A percentile compares a stretch with the other conserved stretches of the same genome.
phyloP scores from a whole-genome alignment of 2,113 vertebrate genomes.

The Clarias gariepinus region DNA sequence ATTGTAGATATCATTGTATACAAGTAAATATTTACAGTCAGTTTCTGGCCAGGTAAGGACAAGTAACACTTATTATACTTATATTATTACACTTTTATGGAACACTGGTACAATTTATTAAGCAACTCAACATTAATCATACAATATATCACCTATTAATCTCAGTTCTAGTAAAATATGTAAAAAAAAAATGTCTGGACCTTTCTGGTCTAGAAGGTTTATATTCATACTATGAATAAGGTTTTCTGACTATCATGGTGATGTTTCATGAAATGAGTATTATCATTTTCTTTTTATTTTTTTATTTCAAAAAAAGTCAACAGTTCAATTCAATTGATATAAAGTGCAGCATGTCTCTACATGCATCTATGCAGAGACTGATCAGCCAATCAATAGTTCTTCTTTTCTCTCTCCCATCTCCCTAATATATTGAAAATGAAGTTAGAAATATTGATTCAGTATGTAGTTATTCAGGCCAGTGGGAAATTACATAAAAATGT shows the following conservation, averaged over 20 bases:
- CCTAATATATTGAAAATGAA: slow-evolving; percentile 80
- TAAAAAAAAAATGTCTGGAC: too few relatives aligned
- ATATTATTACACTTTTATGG: slow-evolving; percentile 59
- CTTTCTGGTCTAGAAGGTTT: not conserved
- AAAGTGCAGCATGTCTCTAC: slow-evolving; percentile 61
- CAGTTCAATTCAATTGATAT: slow-evolving; percentile 50
- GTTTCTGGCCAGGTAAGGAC: not conserved
- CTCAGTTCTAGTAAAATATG: not conserved
- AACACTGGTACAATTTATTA: not conserved
- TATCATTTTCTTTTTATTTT: slow-evolving; percentile 60
- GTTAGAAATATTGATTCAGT: slow-evolving; percentile 78
- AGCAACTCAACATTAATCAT: not conserved
- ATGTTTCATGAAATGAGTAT: slow-evolving; percentile 56
- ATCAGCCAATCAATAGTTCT: slow-evolving; percentile 73
- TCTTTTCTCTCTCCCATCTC: slow-evolving; percentile 67
- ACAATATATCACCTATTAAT: not conserved
- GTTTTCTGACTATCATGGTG: slow-evolving; percentile 25
- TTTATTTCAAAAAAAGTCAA: slow-evolving; percentile 58
- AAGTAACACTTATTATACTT: slow-evolving; percentile 50
- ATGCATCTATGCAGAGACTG: slow-evolving; percentile 62
- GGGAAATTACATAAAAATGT: slow-evolving; percentile 79
- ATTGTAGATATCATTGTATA: not conserved
- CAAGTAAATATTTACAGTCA: not conserved
- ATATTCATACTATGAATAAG: slow-evolving; percentile 20
- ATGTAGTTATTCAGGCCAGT: slow-evolving; percentile 67